These are phyloP conservation scores for Ditula angustiorana DNA, from an alignment of 2,888 invertebrate species.

Conservation along the genomic window DNA sequence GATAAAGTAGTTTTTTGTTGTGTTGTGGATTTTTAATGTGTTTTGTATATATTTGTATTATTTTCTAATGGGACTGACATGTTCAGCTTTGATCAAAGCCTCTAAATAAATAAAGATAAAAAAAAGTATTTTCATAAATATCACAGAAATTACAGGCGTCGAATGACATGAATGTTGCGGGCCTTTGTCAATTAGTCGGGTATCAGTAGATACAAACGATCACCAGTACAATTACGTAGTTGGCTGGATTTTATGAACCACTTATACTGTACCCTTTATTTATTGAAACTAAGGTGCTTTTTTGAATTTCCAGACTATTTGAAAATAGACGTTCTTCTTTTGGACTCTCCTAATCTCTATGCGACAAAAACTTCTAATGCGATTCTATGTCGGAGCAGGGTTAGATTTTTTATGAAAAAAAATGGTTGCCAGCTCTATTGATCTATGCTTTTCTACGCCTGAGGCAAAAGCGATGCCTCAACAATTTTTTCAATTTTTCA, in stretches of 20 bases:
- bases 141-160: too few species aligned
- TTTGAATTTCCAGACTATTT: background rate
- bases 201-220: too few species aligned
- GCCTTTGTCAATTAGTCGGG: too few species aligned
- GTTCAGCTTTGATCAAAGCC: too few species aligned
- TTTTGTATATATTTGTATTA: too few species aligned
- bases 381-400: background rate
- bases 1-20: too few species aligned
- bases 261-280: background rate
- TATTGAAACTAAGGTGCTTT: background rate
- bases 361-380: constrained; percentile 4
- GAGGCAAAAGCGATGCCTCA: background rate
- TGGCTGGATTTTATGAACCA: background rate
- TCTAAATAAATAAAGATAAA: too few species aligned
- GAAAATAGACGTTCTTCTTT: background rate
- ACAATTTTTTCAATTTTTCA: background rate
- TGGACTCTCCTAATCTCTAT: background rate
- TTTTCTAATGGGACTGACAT: too few species aligned
- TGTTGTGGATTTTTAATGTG: too few species aligned
- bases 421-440: constrained; percentile 7
- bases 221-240: background rate
- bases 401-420: constrained; percentile 6
- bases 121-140: too few species aligned
- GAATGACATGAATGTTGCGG: too few species aligned
- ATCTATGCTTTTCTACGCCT: constrained; percentile 13